These are phyloP conservation scores for Trinectes maculatus DNA, from an alignment of 2,113 vertebrate species.

Conservation along the genomic window DNA sequence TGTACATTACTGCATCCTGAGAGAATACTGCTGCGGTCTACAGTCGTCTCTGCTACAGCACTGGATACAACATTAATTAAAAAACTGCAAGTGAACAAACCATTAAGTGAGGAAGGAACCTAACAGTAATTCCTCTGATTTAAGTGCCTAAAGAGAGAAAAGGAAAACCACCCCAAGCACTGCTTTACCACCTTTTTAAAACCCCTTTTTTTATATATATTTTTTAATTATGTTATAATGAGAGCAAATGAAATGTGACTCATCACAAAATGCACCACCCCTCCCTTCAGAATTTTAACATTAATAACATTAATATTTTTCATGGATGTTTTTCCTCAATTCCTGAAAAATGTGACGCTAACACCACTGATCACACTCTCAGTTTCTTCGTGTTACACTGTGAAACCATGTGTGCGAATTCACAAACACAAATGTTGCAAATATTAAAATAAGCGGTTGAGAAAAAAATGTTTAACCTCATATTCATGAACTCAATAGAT, in stretches of 20 bases:
- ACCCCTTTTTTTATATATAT: no score
- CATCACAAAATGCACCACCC: background rate
- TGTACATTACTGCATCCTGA: slow-evolving; percentile 4
- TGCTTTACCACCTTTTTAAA: background rate
- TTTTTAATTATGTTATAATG: no score
- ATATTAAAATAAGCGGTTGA: no score
- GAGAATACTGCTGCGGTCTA: slow-evolving; percentile 7
- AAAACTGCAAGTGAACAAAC: slow-evolving; percentile 5
- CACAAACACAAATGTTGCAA: background rate
- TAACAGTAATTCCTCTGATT: background rate
- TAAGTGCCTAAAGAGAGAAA: background rate
- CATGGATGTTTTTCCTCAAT: background rate
- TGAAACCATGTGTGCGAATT: background rate
- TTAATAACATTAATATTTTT: slow-evolving; percentile 2
- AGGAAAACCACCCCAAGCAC: background rate
- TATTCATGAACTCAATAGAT: background rate
- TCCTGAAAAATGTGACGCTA: background rate
- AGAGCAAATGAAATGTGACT: background rate
- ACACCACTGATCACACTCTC: slow-evolving; percentile 2
- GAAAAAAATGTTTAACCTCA: no score
- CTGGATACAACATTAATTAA: slow-evolving; percentile 20
- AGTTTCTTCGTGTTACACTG: background rate
- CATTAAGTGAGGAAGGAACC: background rate
- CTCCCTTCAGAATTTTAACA: no score
- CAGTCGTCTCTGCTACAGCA: slow-evolving; percentile 4